Conservation (phyloP, 2,113 vertebrate genomes). For the Hyla sarda region DNA sequence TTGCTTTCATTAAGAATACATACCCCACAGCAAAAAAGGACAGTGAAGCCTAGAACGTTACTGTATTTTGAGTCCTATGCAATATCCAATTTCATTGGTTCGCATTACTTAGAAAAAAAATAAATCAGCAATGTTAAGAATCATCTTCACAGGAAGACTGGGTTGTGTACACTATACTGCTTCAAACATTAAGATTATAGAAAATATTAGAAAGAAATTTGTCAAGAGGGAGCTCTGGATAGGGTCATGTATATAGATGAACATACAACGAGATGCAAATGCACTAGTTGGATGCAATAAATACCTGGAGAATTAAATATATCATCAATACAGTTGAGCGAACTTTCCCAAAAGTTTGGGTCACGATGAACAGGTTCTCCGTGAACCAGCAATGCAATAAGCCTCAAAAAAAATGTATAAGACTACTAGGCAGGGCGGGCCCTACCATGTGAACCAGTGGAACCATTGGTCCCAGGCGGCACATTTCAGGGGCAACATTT, state of each 20-base stretch:
- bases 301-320: too few relatives aligned
- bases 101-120: conserved; percentile 6
- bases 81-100: conserved; percentile 32
- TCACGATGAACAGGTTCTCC: too few relatives aligned
- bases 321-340: too few relatives aligned
- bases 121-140: conserved; percentile 1
- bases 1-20: conserved; percentile 53
- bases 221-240: not conserved
- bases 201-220: not conserved
- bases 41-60: conserved; percentile 15
- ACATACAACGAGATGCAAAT: not conserved
- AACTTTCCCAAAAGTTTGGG: too few relatives aligned
- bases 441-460: too few relatives aligned
- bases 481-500: too few relatives aligned
- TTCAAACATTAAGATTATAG: not conserved
- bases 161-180: not conserved
- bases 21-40: conserved; percentile 48
- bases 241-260: not conserved
- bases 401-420: too few relatives aligned
- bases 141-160: not conserved
- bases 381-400: too few relatives aligned
- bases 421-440: too few relatives aligned
- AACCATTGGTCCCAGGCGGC: too few relatives aligned
- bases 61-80: not conserved
- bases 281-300: too few relatives aligned